Conservation (phyloP, 2,888 invertebrate genomes). For the Apocheima hispidaria region DNA sequence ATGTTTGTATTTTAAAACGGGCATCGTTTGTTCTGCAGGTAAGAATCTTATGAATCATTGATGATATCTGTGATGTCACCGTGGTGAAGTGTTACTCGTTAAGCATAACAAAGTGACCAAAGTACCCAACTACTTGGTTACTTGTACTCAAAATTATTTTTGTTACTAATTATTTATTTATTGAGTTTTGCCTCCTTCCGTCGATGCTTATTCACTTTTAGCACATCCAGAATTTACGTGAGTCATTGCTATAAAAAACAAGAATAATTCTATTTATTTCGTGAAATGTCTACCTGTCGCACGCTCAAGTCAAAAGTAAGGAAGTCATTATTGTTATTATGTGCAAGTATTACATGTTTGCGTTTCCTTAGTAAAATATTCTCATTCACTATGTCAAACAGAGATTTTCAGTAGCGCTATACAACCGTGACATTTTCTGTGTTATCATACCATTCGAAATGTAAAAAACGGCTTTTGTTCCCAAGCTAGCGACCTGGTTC, state of each 20-base stretch:
- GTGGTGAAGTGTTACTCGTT: constrained; percentile 48
- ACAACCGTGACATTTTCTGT: constrained; percentile 16
- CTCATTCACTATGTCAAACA: not conserved
- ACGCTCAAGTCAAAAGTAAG: constrained; percentile 28
- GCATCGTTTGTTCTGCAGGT: constrained; percentile 37
- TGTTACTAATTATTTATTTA: not conserved
- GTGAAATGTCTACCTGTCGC: constrained; percentile 26
- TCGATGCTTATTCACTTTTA: constrained; percentile 4
- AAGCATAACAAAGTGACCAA: constrained; percentile 41
- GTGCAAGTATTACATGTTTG: not conserved
- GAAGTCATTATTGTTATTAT: constrained; percentile 22
- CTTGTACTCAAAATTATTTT: constrained; percentile 6
- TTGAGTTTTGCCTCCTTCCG: not conserved
- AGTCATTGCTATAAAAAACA: constrained; percentile 27
- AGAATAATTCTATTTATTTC: constrained; percentile 29
- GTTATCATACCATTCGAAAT: constrained; percentile 34
- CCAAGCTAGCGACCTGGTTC: constrained; percentile 63
- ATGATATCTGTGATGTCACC: constrained; percentile 65
- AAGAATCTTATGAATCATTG: constrained; percentile 65
- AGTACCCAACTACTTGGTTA: constrained; percentile 13
- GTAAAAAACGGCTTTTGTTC: constrained; percentile 53
- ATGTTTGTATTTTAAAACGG: constrained; percentile 31
- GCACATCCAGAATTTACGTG: constrained; percentile 14
- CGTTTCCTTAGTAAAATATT: constrained; percentile 3
- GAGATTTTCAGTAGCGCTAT: constrained; percentile 9